Conservation (phyloP, 2,888 invertebrate genomes). For the Eledone cirrhosa region DNA sequence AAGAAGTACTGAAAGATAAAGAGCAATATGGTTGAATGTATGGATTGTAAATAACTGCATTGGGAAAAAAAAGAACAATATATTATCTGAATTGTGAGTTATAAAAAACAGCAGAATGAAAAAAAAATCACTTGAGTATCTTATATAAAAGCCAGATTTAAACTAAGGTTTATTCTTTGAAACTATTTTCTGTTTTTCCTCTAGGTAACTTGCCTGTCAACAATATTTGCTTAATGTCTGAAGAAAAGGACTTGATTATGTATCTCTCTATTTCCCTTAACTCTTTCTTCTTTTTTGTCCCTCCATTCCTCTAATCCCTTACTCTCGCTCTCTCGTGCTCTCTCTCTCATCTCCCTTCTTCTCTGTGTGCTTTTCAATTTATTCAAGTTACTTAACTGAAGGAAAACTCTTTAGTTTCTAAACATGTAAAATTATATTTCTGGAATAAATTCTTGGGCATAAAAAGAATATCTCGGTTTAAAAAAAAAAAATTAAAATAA, state of each 20-base stretch:
- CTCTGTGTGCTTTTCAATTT: not conserved
- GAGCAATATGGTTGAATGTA: conserved; percentile 49
- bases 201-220: too few relatives aligned
- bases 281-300: not conserved
- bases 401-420: not conserved
- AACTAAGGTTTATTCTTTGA: too few relatives aligned
- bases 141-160: too few relatives aligned
- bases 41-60: not conserved
- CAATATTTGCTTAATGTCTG: not conserved
- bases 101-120: too few relatives aligned
- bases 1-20: conserved; percentile 52
- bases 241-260: not conserved
- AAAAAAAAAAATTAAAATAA: too few relatives aligned
- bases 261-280: not conserved
- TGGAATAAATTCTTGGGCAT: too few relatives aligned
- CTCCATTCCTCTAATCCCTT: not conserved
- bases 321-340: not conserved
- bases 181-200: too few relatives aligned
- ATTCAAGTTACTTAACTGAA: not conserved
- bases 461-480: too few relatives aligned
- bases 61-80: not conserved
- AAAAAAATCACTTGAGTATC: too few relatives aligned
- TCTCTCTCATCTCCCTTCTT: not conserved
- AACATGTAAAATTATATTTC: too few relatives aligned
- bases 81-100: too few relatives aligned